A percentile compares a stretch with the other conserved stretches of the same genome.
These are phyloP conservation scores for Encarsia formosa DNA, from an alignment of 2,888 invertebrate species.

Conservation along the genomic window DNA sequence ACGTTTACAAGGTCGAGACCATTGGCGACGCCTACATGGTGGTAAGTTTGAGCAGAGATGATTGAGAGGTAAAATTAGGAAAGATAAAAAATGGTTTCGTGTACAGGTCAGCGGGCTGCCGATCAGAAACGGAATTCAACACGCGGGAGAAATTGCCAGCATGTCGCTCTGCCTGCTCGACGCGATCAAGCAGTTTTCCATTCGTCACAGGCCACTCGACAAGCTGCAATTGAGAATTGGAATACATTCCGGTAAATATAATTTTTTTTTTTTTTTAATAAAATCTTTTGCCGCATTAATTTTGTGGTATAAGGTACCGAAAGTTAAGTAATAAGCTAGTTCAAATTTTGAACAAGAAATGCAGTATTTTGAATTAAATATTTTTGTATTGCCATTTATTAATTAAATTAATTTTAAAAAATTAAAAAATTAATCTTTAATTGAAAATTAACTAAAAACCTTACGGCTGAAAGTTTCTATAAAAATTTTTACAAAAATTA, in stretches of 20 bases:
- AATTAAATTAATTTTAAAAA: no score
- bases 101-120: conserved; percentile 80
- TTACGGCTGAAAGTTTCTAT: no score
- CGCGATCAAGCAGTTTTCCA: conserved; percentile 79
- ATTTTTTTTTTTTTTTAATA: no score
- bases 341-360: no score
- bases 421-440: no score
- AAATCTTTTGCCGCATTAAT: no score
- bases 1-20: conserved; percentile 91
- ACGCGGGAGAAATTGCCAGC: conserved; percentile 89
- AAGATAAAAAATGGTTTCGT: conserved; percentile 5
- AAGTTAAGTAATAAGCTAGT: no score
- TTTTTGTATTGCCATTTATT: no score
- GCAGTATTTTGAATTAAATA: no score
- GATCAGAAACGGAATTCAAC: conserved; percentile 79
- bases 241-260: conserved; percentile 71
- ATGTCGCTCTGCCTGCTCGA: conserved; percentile 86
- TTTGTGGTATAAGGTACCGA: no score
- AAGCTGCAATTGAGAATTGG: conserved; percentile 84
- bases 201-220: conserved; percentile 82
- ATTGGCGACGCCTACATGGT: conserved; percentile 93
- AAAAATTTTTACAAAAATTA: no score
- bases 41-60: conserved; percentile 55
- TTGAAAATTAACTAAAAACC: no score
- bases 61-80: not conserved